Conservation (phyloP, 2,888 invertebrate genomes). For the Coleophora flavipennella region DNA sequence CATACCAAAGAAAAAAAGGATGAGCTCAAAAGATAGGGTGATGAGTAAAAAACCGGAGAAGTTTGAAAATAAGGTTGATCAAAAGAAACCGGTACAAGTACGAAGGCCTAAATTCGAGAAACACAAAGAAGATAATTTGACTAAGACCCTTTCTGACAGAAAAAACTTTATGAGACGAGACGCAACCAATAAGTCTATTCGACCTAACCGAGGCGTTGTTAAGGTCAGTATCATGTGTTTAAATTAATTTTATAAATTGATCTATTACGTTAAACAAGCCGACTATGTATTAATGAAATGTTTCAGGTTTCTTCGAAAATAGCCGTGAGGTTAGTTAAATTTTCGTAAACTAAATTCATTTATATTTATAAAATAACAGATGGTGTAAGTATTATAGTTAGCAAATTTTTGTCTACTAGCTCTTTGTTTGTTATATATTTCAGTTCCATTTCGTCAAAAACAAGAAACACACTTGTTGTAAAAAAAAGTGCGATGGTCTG, state of each 20-base stretch:
- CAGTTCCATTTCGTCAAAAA: constrained; percentile 27
- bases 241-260: background rate
- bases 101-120: constrained; percentile 8
- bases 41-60: constrained; percentile 5
- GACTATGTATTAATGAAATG: no score
- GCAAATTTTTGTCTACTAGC: background rate
- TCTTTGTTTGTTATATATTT: constrained; percentile 14
- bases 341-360: constrained; percentile 1
- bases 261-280: no score
- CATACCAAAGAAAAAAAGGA: constrained; percentile 17
- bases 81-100: constrained; percentile 5
- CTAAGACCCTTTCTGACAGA: no score
- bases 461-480: constrained; percentile 21
- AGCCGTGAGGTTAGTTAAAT: constrained; percentile 26
- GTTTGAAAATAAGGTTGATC: constrained; percentile 6
- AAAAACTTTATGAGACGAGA: no score
- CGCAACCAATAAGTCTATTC: background rate
- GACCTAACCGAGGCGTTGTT: constrained; percentile 10
- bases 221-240: constrained; percentile 22
- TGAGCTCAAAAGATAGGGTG: constrained; percentile 20
- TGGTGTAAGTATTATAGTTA: no score
- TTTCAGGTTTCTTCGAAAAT: constrained; percentile 41
- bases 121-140: constrained; percentile 5
- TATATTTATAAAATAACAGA: no score
- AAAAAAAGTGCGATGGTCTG: constrained; percentile 20